Evolutionary conservation across 2,888 invertebrate species (phyloP).

Genomic region (Pimpla rufipes): DNA sequence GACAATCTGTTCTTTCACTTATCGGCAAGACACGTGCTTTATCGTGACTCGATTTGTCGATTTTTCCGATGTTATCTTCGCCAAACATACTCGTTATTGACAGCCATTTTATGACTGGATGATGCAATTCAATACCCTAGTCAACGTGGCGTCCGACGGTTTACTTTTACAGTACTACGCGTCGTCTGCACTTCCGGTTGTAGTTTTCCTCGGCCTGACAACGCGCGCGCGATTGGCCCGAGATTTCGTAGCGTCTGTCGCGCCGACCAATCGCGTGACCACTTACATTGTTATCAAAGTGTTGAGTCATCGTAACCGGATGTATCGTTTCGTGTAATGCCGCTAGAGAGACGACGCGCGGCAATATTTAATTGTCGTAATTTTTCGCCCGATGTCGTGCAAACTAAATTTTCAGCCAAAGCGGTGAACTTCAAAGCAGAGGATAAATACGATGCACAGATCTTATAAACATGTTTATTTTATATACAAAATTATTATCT

Average conservation of each 20-base stretch:
- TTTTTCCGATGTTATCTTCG: constrained; percentile 56
- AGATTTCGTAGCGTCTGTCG: constrained; percentile 56
- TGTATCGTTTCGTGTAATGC: background rate
- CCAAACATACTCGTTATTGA: constrained; percentile 65
- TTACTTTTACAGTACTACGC: constrained; percentile 33
- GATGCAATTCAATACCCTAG: constrained; percentile 64
- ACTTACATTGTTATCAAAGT: constrained; percentile 68
- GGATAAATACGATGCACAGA: background rate
- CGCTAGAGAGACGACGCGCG: constrained; percentile 43
- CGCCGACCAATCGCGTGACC: constrained; percentile 70
- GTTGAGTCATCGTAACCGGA: constrained; percentile 74
- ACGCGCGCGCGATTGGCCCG: constrained; percentile 29
- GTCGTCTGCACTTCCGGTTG: constrained; percentile 68
- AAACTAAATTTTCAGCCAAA: too few relatives aligned
- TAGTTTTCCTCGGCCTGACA: constrained; percentile 28
- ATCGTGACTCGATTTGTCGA: constrained; percentile 45
- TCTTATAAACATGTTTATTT: constrained; percentile 36
- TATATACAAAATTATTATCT: constrained; percentile 65
- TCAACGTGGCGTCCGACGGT: constrained; percentile 29
- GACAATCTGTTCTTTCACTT: constrained; percentile 48
- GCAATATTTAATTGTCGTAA: constrained; percentile 38
- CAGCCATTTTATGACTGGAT: constrained; percentile 68
- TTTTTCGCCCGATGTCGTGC: background rate
- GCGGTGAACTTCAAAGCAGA: background rate
- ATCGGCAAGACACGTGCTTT: constrained; percentile 39